A percentile compares a stretch with the other conserved stretches of the same genome.
phyloP scores from a whole-genome alignment of 2,113 vertebrate species.

The Tetrao urogallus region DNA sequence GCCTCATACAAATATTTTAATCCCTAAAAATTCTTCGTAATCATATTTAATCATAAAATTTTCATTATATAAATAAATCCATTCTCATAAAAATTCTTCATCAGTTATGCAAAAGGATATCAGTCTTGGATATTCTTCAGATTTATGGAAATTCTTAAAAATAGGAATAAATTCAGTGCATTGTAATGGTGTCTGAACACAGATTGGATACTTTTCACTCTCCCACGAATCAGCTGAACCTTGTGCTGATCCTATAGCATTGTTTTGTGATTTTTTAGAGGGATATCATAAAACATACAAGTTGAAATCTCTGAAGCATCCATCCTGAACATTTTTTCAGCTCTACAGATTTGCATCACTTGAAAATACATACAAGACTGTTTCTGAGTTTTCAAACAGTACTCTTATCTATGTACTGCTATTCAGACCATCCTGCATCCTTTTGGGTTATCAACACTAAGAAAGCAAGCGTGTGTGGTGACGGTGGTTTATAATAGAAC shows the following conservation, averaged over 20 bases:
- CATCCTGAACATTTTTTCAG: not conserved
- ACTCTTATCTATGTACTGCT: not conserved
- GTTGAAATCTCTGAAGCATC: not conserved
- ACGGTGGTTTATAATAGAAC: not conserved
- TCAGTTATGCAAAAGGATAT: not conserved
- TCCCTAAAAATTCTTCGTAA: not conserved
- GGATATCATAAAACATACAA: not conserved
- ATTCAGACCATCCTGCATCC: not conserved
- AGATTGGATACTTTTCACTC: not conserved
- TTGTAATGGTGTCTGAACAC: not conserved
- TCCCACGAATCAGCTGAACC: not conserved
- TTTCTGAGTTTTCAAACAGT: not conserved
- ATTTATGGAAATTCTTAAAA: not conserved
- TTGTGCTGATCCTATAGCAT: not conserved
- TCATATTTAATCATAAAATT: not conserved
- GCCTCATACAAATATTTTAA: not conserved
- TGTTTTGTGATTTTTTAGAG: not conserved
- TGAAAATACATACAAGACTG: not conserved
- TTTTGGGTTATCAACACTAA: not conserved
- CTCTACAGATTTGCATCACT: not conserved
- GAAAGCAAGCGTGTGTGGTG: not conserved
- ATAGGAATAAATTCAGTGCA: not conserved
- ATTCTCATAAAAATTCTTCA: not conserved
- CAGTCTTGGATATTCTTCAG: not conserved
- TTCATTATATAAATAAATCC: not conserved